Base-by-base conservation (phyloP, 2,888 invertebrate genomes). In the Cephus sareptanus region DNA sequence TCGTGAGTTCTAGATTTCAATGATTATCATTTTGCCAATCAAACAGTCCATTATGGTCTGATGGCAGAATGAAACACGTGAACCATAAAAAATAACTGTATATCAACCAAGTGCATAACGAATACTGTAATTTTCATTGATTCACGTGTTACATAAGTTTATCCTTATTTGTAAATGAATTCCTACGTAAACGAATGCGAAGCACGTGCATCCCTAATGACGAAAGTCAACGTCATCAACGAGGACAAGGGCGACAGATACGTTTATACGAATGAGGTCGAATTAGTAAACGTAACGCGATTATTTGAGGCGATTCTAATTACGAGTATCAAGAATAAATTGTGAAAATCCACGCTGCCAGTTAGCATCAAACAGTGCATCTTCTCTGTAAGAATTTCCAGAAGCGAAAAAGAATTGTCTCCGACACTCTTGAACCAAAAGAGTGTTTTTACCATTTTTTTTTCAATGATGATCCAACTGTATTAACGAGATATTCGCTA, bases 241-340 rank as follows among this genome's bases (percentile, higher is more conserved):
- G 84, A 30, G 85, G 83, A 84, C 85, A 85, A 85, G 85, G 85
- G 82, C 86, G 74, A 12, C 69, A n/a, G 23, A 56, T 56, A 56
- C 23, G 56, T 23, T 56, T 56, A 56, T 56, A 56, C 9, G 56
- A 56, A 56, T 9, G 56, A 56, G 56, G 56, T 56, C 23, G 56
- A 56, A 23, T 23, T 56, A 2, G 56, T n/a, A 56, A 56, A 56
- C 23, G 15, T 56, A 56, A 23, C 23, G 40, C 23, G 23, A 56
- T 23, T 56, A 23, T 56, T 56, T 9, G 9, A 9, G 2, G 0
- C 0, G 9, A 56, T 23, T 56, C 1, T 56, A 56, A 56, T 56
- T 23, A 56, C 23, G 9, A 56, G 56, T 56, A 23, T 56, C 56
- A 9, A 56, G 6, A 23, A 56, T 56, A 56, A 56, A 56, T 56